Percentiles rank a stretch among this genome's conserved stretches.
Evolutionary conservation across 2,113 vertebrate genomes (phyloP).

Genomic region (Laticauda colubrina): DNA sequence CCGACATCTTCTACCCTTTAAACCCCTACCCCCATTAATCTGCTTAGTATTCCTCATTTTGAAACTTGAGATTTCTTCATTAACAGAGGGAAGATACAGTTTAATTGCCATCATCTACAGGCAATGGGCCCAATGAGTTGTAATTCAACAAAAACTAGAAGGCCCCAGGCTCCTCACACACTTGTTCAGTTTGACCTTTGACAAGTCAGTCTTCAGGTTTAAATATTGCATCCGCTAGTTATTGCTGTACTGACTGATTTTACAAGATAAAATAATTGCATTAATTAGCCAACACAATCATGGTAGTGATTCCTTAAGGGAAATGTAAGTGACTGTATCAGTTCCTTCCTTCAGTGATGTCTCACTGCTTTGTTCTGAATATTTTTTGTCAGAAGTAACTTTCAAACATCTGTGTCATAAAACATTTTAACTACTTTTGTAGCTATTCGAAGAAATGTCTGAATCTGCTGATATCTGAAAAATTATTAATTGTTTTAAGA

Average conservation of each 20-base stretch:
- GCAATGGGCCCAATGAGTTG: not conserved
- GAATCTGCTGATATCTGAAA: conserved; percentile 1
- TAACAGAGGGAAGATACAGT: not conserved
- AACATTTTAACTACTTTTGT: conserved; percentile 17
- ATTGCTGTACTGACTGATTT: not conserved
- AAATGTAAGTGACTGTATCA: not conserved
- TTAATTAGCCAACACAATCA: not conserved
- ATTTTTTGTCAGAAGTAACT: conserved; percentile 1
- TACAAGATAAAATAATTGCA: not conserved
- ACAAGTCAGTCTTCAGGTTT: not conserved
- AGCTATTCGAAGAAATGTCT: conserved; percentile 8
- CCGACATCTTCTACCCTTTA: not conserved
- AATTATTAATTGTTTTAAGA: conserved; percentile 26
- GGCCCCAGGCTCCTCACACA: not conserved
- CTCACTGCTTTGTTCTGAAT: not conserved
- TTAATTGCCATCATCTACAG: not conserved
- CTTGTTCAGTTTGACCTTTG: not conserved
- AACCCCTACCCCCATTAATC: not conserved
- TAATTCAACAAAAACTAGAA: not conserved
- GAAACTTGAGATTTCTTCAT: not conserved
- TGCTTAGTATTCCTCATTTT: not conserved
- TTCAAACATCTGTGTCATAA: not conserved
- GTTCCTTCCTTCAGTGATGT: not conserved
- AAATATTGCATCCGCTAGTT: not conserved
- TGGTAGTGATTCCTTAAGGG: not conserved